Conservation (phyloP, 2,888 invertebrate genomes). For the Gibbula magus region DNA sequence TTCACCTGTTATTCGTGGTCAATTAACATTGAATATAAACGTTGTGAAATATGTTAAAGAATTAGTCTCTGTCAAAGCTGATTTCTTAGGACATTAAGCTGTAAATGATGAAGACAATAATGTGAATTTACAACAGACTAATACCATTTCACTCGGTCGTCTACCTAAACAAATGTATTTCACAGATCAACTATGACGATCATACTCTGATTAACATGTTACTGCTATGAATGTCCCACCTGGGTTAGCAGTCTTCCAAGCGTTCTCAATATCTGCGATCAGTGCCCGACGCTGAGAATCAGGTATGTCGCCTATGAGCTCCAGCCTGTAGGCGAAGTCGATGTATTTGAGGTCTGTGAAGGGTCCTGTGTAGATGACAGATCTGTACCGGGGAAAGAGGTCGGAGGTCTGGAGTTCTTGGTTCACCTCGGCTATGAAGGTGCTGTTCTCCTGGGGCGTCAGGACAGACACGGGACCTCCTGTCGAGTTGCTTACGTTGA, state of each 20-base stretch:
- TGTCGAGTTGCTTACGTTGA: not conserved
- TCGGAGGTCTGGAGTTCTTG: not conserved
- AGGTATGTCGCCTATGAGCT: conserved; percentile 26
- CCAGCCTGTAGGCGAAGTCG: conserved; percentile 17
- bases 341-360: not conserved
- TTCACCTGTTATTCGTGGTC: no score
- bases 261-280: not conserved
- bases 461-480: not conserved
- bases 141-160: no score
- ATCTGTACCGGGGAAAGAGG: conserved; percentile 1
- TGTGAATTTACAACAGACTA: no score
- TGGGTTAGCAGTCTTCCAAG: not conserved
- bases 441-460: not conserved
- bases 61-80: no score
- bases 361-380: conserved; percentile 24
- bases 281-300: not conserved
- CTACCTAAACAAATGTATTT: no score
- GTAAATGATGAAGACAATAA: no score
- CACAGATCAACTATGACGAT: no score
- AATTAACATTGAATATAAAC: no score
- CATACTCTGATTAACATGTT: no score
- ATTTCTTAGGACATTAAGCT: no score
- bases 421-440: not conserved
- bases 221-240: not conserved
- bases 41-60: no score